These are phyloP conservation scores for Trichopoda pennipes DNA, from an alignment of 2,888 invertebrate species.

Conservation along the genomic window DNA sequence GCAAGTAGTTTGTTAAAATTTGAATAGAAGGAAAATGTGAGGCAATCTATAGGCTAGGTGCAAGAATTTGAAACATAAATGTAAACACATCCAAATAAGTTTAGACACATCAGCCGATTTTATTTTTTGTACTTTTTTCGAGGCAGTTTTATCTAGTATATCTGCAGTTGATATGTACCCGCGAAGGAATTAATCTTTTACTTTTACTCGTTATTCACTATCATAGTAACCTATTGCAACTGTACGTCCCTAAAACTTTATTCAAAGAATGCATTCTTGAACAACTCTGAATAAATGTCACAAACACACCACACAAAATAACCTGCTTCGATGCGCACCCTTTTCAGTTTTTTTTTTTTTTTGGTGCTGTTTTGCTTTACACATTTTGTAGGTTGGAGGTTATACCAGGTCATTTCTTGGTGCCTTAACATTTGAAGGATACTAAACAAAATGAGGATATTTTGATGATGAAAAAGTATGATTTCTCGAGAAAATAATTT, in stretches of 20 bases:
- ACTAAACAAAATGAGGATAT: conserved; percentile 4
- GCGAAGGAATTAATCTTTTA: no score
- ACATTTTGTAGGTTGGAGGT: conserved; percentile 55
- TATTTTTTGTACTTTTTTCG: no score
- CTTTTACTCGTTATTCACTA: neutral
- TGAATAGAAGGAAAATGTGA: no score
- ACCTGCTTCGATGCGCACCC: conserved; percentile 1
- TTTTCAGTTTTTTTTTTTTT: neutral
- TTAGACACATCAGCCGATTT: no score
- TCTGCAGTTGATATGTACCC: no score
- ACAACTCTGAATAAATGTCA: conserved; percentile 33
- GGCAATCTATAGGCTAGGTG: no score
- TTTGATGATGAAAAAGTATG: neutral
- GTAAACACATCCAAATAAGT: no score
- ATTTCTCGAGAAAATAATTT: conserved; percentile 28
- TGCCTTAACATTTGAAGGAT: conserved; percentile 60
- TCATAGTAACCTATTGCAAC: no score
- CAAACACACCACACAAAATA: conserved; percentile 9
- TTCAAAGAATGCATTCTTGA: neutral
- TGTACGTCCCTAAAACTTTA: no score
- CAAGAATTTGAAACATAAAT: no score
- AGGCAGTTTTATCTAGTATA: no score
- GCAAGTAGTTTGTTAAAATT: no score
- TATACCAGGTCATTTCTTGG: conserved; percentile 59
- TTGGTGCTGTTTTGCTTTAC: neutral